Conservation (phyloP, 2,797 vertebrate species). For the Cyclopterus lumpus region DNA sequence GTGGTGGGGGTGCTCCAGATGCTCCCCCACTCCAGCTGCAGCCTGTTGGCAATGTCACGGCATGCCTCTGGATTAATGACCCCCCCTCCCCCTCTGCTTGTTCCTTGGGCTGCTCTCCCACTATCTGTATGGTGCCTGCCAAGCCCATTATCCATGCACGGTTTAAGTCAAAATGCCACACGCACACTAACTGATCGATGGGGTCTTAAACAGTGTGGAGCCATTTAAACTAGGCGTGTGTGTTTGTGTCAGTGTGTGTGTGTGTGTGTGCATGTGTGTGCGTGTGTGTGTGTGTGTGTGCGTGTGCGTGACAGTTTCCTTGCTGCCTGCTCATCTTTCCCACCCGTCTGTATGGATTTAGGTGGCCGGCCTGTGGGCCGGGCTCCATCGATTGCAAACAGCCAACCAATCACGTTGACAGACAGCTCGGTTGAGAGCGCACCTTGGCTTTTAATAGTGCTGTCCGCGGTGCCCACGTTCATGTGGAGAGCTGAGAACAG, state of each 20-base stretch:
- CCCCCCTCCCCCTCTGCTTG: conserved; percentile 32
- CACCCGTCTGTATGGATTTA: conserved; percentile 73
- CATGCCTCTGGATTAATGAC: conserved; percentile 70
- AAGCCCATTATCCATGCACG: conserved; percentile 76
- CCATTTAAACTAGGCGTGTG: conserved; percentile 60
- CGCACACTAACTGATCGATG: conserved; percentile 72
- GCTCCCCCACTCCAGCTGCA: conserved; percentile 73
- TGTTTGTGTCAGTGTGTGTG: conserved; percentile 18
- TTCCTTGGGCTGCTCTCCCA: conserved; percentile 66
- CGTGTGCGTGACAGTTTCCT: conserved; percentile 42
- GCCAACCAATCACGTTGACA: conserved; percentile 78
- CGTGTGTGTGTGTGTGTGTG: conserved; percentile 23
- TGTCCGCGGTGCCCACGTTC: conserved; percentile 45
- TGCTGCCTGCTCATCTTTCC: conserved; percentile 69
- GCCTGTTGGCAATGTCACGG: conserved; percentile 72
- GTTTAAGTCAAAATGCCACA: conserved; percentile 78
- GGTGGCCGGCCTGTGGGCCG: conserved; percentile 64
- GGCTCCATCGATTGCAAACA: conserved; percentile 76
- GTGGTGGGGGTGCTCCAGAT: conserved; percentile 54
- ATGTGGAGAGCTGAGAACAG: conserved; percentile 39
- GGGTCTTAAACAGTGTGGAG: conserved; percentile 69
- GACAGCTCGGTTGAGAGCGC: conserved; percentile 69
- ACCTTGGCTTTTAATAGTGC: conserved; percentile 73
- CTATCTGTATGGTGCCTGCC: conserved; percentile 65
- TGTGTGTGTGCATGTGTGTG: conserved; percentile 16